These are phyloP conservation scores for Cephus sareptanus DNA, from an alignment of 2,888 invertebrate genomes.

Conservation along the genomic window DNA sequence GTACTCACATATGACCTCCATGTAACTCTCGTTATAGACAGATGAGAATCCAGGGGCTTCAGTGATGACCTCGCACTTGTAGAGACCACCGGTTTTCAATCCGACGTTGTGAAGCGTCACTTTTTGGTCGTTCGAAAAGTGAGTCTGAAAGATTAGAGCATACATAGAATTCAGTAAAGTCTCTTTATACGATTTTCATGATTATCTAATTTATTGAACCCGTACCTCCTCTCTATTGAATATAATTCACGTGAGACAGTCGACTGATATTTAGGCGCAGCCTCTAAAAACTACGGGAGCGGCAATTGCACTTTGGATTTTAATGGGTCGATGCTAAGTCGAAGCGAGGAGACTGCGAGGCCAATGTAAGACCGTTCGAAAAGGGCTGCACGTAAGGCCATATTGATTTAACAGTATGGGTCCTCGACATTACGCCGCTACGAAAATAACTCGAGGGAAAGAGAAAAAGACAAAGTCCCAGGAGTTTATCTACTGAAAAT, in stretches of 20 bases:
- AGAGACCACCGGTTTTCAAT: constrained; percentile 64
- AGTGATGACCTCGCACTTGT: constrained; percentile 68
- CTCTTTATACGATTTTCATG: not conserved
- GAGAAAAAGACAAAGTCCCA: not conserved
- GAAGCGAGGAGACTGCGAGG: not conserved
- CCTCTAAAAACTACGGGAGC: too few relatives aligned
- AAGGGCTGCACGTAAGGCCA: not conserved
- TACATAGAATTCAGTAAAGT: not conserved
- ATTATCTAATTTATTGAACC: not conserved
- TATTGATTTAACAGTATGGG: constrained; percentile 6
- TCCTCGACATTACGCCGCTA: not conserved
- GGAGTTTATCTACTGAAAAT: not conserved
- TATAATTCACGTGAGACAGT: too few relatives aligned
- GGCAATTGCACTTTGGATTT: not conserved
- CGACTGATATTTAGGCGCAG: too few relatives aligned
- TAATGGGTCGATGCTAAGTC: not conserved
- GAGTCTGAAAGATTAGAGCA: constrained; percentile 53
- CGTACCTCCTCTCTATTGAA: not conserved
- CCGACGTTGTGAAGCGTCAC: constrained; percentile 61
- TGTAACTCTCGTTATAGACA: constrained; percentile 65
- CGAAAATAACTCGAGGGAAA: not conserved
- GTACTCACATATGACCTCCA: constrained; percentile 69
- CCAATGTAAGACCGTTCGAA: not conserved
- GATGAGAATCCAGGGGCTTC: constrained; percentile 68
- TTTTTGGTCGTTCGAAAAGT: constrained; percentile 57